Percentiles rank a stretch among this genome's conserved stretches.
Conservation (phyloP, 2,113 vertebrate species). For the Catharus fuscescens region DNA sequence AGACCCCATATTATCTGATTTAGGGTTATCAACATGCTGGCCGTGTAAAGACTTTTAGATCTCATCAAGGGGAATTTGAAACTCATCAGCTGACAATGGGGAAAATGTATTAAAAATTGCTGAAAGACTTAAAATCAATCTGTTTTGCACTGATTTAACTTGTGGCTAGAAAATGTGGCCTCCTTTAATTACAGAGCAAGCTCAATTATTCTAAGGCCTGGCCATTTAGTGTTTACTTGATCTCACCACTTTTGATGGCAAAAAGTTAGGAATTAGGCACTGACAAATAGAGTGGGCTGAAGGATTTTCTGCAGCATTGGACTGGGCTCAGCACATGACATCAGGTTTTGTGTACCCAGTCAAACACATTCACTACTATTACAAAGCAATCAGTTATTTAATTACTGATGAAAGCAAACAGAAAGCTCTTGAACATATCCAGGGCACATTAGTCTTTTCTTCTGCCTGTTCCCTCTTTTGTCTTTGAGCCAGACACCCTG, state of each 20-base stretch:
- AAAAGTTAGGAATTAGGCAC: neutral
- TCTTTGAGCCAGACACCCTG: constrained; percentile 40
- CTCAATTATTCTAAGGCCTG: neutral
- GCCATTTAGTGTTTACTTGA: neutral
- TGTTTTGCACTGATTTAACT: neutral
- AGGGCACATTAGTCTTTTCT: neutral
- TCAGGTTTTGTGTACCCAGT: constrained; percentile 2
- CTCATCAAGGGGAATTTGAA: neutral
- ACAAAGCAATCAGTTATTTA: constrained; percentile 33
- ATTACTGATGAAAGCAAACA: constrained; percentile 21
- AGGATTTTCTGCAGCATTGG: neutral
- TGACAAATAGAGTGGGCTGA: neutral
- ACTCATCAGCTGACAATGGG: neutral
- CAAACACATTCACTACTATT: neutral
- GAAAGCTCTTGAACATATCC: neutral
- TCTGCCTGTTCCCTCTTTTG: neutral
- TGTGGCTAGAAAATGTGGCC: neutral
- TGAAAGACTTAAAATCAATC: neutral
- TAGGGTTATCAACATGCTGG: neutral
- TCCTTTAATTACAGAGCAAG: neutral
- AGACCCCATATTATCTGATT: neutral
- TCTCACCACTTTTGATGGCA: neutral
- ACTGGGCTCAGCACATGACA: neutral
- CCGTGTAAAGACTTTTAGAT: neutral
- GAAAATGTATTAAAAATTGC: neutral